A percentile compares a stretch with the other conserved stretches of the same genome.
Conservation (phyloP, 2,797 vertebrate species). For the Mus caroli region DNA sequence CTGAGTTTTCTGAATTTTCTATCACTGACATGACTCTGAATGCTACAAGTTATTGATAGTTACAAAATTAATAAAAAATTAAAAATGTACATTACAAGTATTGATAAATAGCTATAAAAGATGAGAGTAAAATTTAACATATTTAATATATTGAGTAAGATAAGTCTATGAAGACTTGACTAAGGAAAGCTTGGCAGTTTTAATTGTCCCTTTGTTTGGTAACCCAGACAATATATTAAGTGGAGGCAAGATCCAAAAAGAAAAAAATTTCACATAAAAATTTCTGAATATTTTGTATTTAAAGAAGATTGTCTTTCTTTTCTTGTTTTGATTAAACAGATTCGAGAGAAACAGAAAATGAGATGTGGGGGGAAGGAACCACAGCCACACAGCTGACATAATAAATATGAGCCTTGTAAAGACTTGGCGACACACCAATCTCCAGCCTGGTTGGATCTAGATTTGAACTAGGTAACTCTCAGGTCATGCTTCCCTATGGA, state of each 20-base stretch:
- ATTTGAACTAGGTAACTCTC: background rate
- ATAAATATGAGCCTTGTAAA: background rate
- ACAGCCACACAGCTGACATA: background rate
- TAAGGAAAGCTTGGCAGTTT: background rate
- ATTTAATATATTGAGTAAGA: background rate
- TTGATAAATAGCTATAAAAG: conserved; percentile 27
- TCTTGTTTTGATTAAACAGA: background rate
- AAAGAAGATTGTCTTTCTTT: background rate
- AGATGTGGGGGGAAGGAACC: background rate
- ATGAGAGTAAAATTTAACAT: background rate
- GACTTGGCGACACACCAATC: background rate
- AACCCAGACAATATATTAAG: conserved; percentile 21
- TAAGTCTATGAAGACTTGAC: background rate
- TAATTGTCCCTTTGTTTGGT: background rate
- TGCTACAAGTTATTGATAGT: background rate
- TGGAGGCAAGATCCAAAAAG: background rate
- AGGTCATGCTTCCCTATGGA: background rate
- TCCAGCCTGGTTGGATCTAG: background rate
- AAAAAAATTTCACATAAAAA: background rate
- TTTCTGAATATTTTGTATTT: background rate
- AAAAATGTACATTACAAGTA: background rate
- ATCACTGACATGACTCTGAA: background rate
- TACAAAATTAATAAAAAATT: background rate
- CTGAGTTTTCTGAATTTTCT: conserved; percentile 32
- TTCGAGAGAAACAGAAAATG: conserved; percentile 5